Evolutionary conservation across 1,140 invertebrate genomes (phyloP), one percentile per base, ranked within the genome.

Genomic region (Lineus longissimus): DNA sequence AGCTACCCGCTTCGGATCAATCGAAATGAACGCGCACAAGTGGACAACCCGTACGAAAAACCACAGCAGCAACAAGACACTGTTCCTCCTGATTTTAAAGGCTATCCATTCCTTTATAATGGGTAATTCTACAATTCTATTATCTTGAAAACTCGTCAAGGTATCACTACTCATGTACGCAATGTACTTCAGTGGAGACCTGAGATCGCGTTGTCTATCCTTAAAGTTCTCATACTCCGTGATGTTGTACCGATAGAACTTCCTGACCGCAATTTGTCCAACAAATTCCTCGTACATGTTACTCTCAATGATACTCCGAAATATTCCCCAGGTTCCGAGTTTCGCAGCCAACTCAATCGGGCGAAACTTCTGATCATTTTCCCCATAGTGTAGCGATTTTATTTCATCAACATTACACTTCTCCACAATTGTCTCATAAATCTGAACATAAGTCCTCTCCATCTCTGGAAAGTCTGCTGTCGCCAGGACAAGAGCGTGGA

Each of bases 201-300:
- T 19, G 19, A 51, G 4, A 4, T 51, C 47, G 9, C 47, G 47
- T 4, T 19, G 19, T 23, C 4, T 4, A 4, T 51, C 47, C 25
- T 51, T 27, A 27, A 7, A 51, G n/a, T n/a, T 51, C 25, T 51
- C 47, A 27, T 51, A 51, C n/a, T 51, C 47, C n/a, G 47, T 51
- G 6, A 51, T 4, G n/a, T 51, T 27, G 25, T 51, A 51, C n/a
- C 25, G 19, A 23, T 7, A 19, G 47, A 23, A 51, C n/a, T 27
- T 19, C 25, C 47, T 19, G 47, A 51, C 4, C 6, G 19, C 47
- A 27, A 51, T 51, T 19, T 23, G 19, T 9, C 25, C 47, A n/a
- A 19, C 9, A 9, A 23, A 23, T 27, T 51, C 25, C 19, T 19
- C 47, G 47, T 51, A 51, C 6, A 27, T n/a, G n/a, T n/a, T 27